These are phyloP conservation scores for Pseudachorutes palmiensis DNA, from an alignment of 1,140 invertebrate genomes.

Conservation along the genomic window DNA sequence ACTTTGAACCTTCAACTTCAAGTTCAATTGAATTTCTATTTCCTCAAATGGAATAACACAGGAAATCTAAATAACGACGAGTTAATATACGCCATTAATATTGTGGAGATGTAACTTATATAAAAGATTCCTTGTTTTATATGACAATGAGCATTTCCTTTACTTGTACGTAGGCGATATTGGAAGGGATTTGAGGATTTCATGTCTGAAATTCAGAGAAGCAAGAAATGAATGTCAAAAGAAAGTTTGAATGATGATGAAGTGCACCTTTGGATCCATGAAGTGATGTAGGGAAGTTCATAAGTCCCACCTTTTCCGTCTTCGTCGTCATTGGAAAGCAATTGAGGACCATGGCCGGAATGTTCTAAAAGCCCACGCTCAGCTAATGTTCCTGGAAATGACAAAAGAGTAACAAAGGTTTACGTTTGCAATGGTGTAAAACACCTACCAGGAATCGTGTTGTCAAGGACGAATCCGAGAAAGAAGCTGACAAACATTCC, in stretches of 20 bases:
- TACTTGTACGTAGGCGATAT: neutral
- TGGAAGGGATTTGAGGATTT: neutral
- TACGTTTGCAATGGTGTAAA: neutral
- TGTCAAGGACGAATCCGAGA: slow-evolving; percentile 48
- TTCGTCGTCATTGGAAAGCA: neutral
- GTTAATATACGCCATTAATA: no score
- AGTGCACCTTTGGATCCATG: slow-evolving; percentile 20
- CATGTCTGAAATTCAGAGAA: neutral
- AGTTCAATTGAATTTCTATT: no score
- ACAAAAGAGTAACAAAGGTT: neutral
- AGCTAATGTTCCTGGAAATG: neutral
- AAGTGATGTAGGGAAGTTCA: slow-evolving; percentile 27
- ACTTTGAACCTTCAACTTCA: no score
- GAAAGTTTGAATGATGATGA: neutral
- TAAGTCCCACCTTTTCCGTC: slow-evolving; percentile 3
- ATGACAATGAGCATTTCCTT: no score
- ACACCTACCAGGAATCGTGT: slow-evolving; percentile 47
- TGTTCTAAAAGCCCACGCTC: slow-evolving; percentile 2
- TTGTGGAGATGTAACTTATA: no score
- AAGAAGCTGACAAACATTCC: slow-evolving; percentile 49
- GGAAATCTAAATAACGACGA: no score
- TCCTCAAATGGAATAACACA: no score
- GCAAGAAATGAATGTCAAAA: neutral
- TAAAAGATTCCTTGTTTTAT: no score
- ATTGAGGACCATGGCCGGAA: neutral